Evolutionary conservation across 2,888 invertebrate genomes (phyloP), one percentile per base, ranked within the genome.

Genomic region (Leucania comma): DNA sequence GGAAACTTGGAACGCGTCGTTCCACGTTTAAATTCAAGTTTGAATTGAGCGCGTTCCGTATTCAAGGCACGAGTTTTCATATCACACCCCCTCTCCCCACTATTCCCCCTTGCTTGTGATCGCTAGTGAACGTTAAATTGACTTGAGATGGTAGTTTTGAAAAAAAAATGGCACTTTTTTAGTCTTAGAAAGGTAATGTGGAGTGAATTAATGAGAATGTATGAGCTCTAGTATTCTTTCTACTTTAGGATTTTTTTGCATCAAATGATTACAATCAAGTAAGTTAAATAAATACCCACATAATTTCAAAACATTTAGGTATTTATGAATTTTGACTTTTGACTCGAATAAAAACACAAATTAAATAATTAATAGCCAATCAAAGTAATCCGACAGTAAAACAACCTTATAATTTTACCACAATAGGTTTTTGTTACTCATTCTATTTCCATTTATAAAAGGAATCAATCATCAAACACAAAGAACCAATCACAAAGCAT

Each of bases 11-110:
- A 90, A 90, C 91, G 89, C 90, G 85, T 87, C 88, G 89, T 89
- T 92, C 92, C 86, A 90, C 90, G 93, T 95, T 94, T 93, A 93
- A 94, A 94, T 95, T 93, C 92, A 93, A 95, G 94, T 95, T 95
- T 92, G 93, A 93, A 94, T 94, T 92, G 94, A 92, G 90, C 90
- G 89, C 89, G 92, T 90, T 93, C 90, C 90, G 93, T 91, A 95
- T 94, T 93, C 94, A 85, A 86, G 88, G 91, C 94, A 93, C 94
- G 95, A 92, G 92, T 92, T 94, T 93, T 93, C 91, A 92, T 93
- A 94, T 93, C 92, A 90, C 91, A 86, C 89, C 88, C 88, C 82
- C 85, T 86, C 80, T 81, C 68, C 79, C 83, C 84, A 87, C 82
- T 74, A 61, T 62, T 71, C 71, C 75, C 56, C 56, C 53, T 57